Conservation (phyloP, 2,888 invertebrate genomes). For the Desoria tigrina region DNA sequence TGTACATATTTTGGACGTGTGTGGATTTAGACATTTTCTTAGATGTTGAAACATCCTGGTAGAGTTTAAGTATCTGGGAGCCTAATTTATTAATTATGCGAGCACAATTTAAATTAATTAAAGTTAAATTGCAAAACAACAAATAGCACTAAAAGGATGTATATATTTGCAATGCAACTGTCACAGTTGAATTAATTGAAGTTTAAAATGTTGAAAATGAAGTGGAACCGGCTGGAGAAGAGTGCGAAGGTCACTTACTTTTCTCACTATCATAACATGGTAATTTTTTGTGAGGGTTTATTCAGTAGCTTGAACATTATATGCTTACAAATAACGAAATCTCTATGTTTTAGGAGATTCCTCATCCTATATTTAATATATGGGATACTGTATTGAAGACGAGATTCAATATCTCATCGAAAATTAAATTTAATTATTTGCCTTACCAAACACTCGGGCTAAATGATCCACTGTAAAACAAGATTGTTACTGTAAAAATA, state of each 20-base stretch:
- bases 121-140: not conserved
- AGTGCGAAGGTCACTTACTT: constrained; percentile 7
- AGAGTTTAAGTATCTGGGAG: not conserved
- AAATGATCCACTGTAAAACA: no score
- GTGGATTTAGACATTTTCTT: not conserved
- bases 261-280: no score
- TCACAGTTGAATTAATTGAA: not conserved
- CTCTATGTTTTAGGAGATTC: no score
- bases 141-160: not conserved
- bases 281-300: no score
- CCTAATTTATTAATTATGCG: not conserved
- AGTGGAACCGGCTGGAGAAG: constrained; percentile 2
- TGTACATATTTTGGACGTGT: not conserved
- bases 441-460: no score
- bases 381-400: no score
- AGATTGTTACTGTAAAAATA: no score
- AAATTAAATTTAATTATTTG: no score
- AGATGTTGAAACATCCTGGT: not conserved
- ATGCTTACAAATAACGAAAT: no score
- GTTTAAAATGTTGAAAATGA: not conserved
- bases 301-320: no score
- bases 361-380: no score
- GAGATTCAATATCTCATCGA: no score
- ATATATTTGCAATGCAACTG: not conserved
- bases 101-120: not conserved